Conservation (phyloP, 30 jellyfish, hydroid and myxozoan species). For the Pseudorhiza aurosa region DNA sequence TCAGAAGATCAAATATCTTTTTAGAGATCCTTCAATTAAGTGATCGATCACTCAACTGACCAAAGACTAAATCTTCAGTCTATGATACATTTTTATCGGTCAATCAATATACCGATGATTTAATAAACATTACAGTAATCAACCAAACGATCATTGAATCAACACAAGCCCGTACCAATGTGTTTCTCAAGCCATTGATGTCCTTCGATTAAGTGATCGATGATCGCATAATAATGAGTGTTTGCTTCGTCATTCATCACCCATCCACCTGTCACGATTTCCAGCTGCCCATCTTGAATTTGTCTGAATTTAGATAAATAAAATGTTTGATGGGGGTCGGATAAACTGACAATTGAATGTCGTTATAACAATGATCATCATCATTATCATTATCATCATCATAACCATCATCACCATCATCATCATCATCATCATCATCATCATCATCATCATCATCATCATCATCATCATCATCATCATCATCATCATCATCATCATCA, state of each 20-base stretch:
- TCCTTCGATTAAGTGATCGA: constrained; percentile 89
- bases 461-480: too few relatives aligned
- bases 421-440: too few relatives aligned
- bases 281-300: constrained; percentile 81
- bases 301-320: constrained; percentile 23
- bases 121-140: background rate
- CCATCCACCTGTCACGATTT: constrained; percentile 96
- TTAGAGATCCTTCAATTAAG: too few relatives aligned
- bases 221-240: constrained; percentile 81
- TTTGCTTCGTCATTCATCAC: constrained; percentile 94
- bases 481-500: too few relatives aligned
- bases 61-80: background rate
- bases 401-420: too few relatives aligned
- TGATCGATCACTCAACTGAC: background rate
- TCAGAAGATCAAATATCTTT: too few relatives aligned
- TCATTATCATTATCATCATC: too few relatives aligned
- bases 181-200: constrained; percentile 89
- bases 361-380: too few relatives aligned
- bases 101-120: background rate
- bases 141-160: background rate
- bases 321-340: too few relatives aligned
- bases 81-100: background rate
- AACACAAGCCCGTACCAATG: constrained; percentile 39
- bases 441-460: too few relatives aligned
- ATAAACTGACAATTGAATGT: too few relatives aligned